phyloP scores from a whole-genome alignment of 2,797 vertebrate species.

The Scolopax bukidnonensis region DNA sequence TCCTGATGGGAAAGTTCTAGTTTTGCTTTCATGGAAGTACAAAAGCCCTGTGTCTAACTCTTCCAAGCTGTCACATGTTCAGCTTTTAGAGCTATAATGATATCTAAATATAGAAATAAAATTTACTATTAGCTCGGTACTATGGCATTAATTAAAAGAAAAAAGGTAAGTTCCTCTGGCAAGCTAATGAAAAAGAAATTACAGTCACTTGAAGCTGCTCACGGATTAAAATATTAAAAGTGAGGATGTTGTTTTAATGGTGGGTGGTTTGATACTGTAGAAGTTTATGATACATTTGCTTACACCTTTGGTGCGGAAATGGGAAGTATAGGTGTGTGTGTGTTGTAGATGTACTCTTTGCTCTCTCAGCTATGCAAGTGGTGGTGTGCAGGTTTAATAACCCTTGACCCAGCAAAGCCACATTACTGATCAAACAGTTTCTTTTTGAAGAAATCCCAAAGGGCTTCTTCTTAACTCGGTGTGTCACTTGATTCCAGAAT shows the following conservation, averaged over 20 bases:
- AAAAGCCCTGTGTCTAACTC: not conserved
- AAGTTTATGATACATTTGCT: not conserved
- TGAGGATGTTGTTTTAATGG: not conserved
- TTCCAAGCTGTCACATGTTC: not conserved
- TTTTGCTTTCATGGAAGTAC: not conserved
- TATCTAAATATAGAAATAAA: conserved; percentile 31
- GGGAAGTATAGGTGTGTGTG: not conserved
- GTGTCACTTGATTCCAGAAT: not conserved
- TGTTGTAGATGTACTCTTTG: not conserved
- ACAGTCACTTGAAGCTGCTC: not conserved
- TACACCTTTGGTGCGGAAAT: not conserved
- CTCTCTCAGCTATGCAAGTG: not conserved
- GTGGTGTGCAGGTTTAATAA: not conserved
- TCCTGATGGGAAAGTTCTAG: not conserved
- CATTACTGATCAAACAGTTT: not conserved
- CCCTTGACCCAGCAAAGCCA: not conserved
- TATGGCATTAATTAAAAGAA: not conserved
- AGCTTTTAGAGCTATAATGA: not conserved
- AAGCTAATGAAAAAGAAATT: not conserved
- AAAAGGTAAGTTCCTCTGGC: not conserved
- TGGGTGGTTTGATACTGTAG: not conserved
- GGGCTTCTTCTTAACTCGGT: not conserved
- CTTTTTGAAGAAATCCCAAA: not conserved
- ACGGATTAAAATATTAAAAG: not conserved
- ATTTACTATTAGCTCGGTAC: not conserved